These are phyloP conservation scores for Sericinus montela DNA, from an alignment of 2,888 invertebrate species.

Conservation along the genomic window DNA sequence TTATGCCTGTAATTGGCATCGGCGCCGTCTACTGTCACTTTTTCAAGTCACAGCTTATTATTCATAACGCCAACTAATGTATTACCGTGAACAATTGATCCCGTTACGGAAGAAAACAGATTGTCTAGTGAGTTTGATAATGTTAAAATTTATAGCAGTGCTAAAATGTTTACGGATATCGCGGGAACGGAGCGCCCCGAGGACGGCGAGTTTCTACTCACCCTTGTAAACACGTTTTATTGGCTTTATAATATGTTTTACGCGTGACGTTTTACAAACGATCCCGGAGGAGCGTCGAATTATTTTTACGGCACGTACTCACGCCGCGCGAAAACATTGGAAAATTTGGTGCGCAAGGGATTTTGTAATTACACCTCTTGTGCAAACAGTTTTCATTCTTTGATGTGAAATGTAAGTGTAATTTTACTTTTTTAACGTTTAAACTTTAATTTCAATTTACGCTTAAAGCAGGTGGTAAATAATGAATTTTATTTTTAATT, in stretches of 20 bases:
- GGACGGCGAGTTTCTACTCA: slow-evolving; percentile 68
- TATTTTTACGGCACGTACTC: slow-evolving; percentile 76
- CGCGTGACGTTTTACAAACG: slow-evolving; percentile 80
- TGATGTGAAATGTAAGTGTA: slow-evolving; percentile 43
- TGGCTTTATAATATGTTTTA: slow-evolving; percentile 80
- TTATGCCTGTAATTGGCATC: too few species aligned
- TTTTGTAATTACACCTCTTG: slow-evolving; percentile 71
- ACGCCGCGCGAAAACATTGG: slow-evolving; percentile 61
- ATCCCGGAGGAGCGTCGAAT: slow-evolving; percentile 75
- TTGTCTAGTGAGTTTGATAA: slow-evolving; percentile 75
- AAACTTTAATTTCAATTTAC: slow-evolving; percentile 29
- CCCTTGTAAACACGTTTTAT: slow-evolving; percentile 80
- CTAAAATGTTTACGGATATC: slow-evolving; percentile 79
- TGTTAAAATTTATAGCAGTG: slow-evolving; percentile 77
- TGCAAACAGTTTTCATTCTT: slow-evolving; percentile 60
- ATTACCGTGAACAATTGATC: slow-evolving; percentile 76
- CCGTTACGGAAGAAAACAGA: slow-evolving; percentile 72
- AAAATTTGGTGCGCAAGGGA: slow-evolving; percentile 66
- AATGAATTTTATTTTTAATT: not conserved
- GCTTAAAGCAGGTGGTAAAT: slow-evolving; percentile 1
- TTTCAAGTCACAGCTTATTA: too few species aligned
- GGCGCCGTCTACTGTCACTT: too few species aligned
- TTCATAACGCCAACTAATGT: slow-evolving; percentile 30
- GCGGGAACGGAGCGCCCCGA: slow-evolving; percentile 51
- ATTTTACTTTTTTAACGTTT: slow-evolving; percentile 39